Conservation (phyloP, 2,888 invertebrate genomes). For the Ennomos fuscantarius region DNA sequence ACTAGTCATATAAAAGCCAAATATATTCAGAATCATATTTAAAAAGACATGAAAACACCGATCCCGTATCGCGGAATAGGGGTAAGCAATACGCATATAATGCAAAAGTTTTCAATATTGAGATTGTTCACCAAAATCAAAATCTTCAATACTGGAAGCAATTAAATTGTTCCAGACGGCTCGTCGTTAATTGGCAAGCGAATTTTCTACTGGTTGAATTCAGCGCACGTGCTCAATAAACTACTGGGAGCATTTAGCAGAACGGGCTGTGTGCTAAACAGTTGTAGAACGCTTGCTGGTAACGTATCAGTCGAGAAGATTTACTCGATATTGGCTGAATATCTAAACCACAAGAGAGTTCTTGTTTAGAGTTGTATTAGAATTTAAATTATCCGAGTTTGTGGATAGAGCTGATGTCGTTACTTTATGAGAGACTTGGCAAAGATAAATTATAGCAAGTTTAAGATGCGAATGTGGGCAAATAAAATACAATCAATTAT, state of each 20-base stretch:
- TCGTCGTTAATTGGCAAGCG: slow-evolving; percentile 43
- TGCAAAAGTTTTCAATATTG: background rate
- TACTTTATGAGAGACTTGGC: no score
- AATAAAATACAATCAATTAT: no score
- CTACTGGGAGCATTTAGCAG: slow-evolving; percentile 70
- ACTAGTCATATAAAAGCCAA: no score
- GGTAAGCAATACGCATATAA: background rate
- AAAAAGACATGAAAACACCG: no score
- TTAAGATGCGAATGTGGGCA: no score
- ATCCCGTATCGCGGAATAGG: no score
- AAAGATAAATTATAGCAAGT: no score
- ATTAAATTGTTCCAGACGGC: slow-evolving; percentile 22
- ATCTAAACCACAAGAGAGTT: slow-evolving; percentile 1
- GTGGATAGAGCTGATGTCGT: no score
- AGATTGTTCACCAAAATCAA: background rate
- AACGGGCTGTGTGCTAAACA: slow-evolving; percentile 67
- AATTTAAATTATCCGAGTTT: background rate
- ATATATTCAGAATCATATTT: no score
- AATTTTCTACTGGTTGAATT: slow-evolving; percentile 66
- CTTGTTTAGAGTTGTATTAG: background rate
- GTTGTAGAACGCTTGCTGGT: slow-evolving; percentile 35
- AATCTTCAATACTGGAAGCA: slow-evolving; percentile 16
- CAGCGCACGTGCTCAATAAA: slow-evolving; percentile 76
- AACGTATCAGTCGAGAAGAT: slow-evolving; percentile 23
- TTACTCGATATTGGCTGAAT: slow-evolving; percentile 17